Evolutionary conservation across 2,888 invertebrate species (phyloP).

Genomic region (Caenorhabditis sp.): DNA sequence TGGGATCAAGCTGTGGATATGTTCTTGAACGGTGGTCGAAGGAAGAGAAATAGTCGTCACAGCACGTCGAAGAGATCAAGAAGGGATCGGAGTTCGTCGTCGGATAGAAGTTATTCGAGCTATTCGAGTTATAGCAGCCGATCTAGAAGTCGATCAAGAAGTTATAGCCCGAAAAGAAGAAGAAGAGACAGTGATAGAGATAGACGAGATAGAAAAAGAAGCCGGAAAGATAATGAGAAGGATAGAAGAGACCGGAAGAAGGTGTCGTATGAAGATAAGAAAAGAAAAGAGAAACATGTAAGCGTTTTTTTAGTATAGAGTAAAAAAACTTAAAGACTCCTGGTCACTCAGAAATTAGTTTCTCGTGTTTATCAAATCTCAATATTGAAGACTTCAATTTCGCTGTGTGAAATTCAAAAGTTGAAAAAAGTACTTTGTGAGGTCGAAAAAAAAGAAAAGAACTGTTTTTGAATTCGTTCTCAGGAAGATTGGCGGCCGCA

Average conservation of each 20-base stretch:
- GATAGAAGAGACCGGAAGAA: not conserved
- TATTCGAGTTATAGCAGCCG: conserved; percentile 18
- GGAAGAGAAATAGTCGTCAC: not conserved
- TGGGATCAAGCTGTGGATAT: conserved; percentile 46
- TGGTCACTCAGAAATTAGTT: too few species aligned
- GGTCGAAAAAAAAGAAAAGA: too few species aligned
- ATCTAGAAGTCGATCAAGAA: conserved; percentile 31
- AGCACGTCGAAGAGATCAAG: not conserved
- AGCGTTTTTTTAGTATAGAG: not conserved
- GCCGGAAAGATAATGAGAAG: conserved; percentile 7
- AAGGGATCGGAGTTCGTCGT: conserved; percentile 34
- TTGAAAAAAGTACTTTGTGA: too few species aligned
- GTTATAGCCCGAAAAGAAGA: conserved; percentile 17
- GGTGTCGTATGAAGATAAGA: not conserved
- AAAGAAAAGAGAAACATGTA: conserved; percentile 8
- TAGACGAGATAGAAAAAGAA: conserved; percentile 15
- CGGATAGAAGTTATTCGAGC: conserved; percentile 37
- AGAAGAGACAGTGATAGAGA: conserved; percentile 19
- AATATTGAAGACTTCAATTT: too few species aligned
- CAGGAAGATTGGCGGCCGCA: too few species aligned
- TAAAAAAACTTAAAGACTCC: not conserved
- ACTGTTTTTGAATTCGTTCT: too few species aligned
- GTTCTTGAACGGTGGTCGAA: conserved; percentile 28
- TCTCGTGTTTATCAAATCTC: too few species aligned
- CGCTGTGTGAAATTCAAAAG: too few species aligned